Conservation (phyloP, 2,888 invertebrate genomes). For the Caenorhabditis macrosperma region DNA sequence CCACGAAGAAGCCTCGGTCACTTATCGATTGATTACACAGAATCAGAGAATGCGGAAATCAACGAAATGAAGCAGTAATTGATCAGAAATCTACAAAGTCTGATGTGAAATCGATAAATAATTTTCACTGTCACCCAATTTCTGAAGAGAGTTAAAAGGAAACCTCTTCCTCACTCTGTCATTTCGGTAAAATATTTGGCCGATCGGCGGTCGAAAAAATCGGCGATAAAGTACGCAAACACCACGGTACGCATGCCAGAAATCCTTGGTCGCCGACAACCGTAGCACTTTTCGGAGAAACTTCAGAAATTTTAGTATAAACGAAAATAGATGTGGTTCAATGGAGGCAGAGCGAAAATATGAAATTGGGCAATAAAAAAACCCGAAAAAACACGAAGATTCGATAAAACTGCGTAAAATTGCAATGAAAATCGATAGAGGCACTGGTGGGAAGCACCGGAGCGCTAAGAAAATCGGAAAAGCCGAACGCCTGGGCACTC, state of each 20-base stretch:
- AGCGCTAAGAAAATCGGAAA: constrained; percentile 17
- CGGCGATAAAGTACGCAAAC: constrained; percentile 23
- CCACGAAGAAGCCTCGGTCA: no score
- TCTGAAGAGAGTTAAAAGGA: no score
- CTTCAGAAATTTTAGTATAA: background rate
- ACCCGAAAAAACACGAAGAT: background rate
- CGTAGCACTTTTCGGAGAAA: constrained; percentile 14
- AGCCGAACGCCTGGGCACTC: constrained; percentile 11
- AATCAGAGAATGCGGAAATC: background rate
- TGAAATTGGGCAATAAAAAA: constrained; percentile 19
- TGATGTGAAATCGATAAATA: no score
- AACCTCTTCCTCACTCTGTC: background rate
- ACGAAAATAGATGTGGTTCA: background rate
- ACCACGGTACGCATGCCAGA: constrained; percentile 12
- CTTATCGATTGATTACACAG: constrained; percentile 1
- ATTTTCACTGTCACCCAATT: no score
- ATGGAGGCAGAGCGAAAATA: background rate
- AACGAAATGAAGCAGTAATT: background rate
- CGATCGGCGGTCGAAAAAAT: constrained; percentile 10
- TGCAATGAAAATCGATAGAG: constrained; percentile 13
- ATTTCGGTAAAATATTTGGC: background rate
- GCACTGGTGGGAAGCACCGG: background rate
- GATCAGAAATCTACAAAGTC: background rate
- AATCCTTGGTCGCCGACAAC: constrained; percentile 12
- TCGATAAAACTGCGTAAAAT: background rate